Evolutionary conservation across 1,140 invertebrate species (phyloP), one percentile per base, ranked within the genome.

Genomic region (Steinernema khuongi): DNA sequence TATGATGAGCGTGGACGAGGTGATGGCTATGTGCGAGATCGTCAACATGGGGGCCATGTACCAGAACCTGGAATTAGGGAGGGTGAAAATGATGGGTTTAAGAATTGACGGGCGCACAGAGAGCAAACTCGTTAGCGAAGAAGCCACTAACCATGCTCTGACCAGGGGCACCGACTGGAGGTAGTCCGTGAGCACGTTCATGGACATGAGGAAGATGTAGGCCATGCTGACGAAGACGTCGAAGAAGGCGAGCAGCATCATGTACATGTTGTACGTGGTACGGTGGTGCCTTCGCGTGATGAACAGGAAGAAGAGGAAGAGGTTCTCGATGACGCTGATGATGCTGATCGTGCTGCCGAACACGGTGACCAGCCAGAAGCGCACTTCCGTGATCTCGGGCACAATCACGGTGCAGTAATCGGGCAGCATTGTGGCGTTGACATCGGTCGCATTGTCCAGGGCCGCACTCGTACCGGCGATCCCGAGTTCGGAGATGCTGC

Each of bases 201-300:
- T 66, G n/a, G 76, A 77, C 44, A 77, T 67, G 19, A 77, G 33
- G n/a, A 70, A 43, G 18, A 77, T 67, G 41, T 70, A 77, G n/a
- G 75, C 29, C 17, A 73, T 60, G 33, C 76, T 73, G 11, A 77
- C 71, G 74, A 77, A 77, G 66, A 77, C 75, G 72, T 77, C 76
- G 67, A 77, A 77, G 17, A 77, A 31, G 30, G 76, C 76, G 2
- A 77, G 67, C 30, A 77, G 18, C 1, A 77, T 50, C 30, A 77
- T 71, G 67, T 77, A 77, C 26, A 77, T 43, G 30, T 77, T 76
- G 29, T 66, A 69, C 2, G 76, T 74, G 31, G 68, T 74, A 44
- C 75, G 32, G 36, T 77, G 75, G n/a, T 77, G 75, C 19, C 50
- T 68, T 32, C 73, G 74, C 0, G 72, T 77, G 4, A 71, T 72